Evolutionary conservation across 2,113 vertebrate genomes (phyloP).

Genomic region (Oplegnathus fasciatus): DNA sequence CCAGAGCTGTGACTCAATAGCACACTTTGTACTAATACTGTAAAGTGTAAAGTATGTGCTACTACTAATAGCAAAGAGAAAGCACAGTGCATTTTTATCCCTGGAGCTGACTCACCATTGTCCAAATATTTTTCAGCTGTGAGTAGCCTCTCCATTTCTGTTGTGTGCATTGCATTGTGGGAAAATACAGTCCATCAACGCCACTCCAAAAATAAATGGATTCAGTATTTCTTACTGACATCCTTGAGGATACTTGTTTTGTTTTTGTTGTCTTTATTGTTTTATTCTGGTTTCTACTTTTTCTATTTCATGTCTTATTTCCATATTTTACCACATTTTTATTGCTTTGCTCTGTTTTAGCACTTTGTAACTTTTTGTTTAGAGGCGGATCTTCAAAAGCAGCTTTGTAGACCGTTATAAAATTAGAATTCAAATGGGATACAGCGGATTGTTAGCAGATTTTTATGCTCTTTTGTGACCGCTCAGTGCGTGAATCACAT

Average conservation of each 20-base stretch:
- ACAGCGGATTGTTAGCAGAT: neutral
- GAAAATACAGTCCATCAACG: slow-evolving; percentile 22
- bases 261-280: slow-evolving; percentile 12
- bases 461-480: slow-evolving; percentile 1
- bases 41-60: neutral
- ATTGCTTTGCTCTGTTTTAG: slow-evolving; percentile 8
- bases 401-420: neutral
- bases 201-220: neutral
- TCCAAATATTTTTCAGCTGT: slow-evolving; percentile 68
- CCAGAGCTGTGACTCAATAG: neutral
- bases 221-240: neutral
- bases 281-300: neutral
- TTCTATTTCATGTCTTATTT: neutral
- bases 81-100: neutral
- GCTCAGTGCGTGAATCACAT: neutral
- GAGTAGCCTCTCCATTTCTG: neutral
- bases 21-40: neutral
- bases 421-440: neutral
- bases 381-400: neutral
- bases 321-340: neutral
- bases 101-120: slow-evolving; percentile 42
- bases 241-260: neutral
- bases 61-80: slow-evolving; percentile 13
- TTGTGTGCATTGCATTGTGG: slow-evolving; percentile 38
- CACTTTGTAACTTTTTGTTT: neutral